Base-by-base conservation (phyloP, 2,113 vertebrate species). In the Solea senegalensis region DNA sequence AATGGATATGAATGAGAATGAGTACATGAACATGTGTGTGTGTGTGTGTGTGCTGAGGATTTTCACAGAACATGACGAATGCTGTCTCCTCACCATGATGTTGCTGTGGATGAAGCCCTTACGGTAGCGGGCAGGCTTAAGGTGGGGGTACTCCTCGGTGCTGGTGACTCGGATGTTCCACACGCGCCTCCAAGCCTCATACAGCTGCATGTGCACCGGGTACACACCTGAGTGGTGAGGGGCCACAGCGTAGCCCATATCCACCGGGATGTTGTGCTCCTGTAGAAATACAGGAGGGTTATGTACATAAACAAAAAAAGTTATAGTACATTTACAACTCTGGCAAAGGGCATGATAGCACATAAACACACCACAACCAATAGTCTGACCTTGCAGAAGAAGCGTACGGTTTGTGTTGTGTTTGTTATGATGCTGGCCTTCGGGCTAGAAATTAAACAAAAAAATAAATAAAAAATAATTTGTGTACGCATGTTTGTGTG, bases 191-290 rank as follows among this genome's bases (percentile, higher is more conserved):
- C 97, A 99, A 9, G 97, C 96, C 80, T 97, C 96, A 21, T 99
- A 99, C 65, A 99, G 96, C 65, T 97, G 97, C 68, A 97, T 93
- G 0, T 99, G 97, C 0, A 98, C 96, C 4, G 97, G 97, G 84
- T 98, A 99, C 65, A 99, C 97, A 0, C 97, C 97, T 0, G 97
- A 98, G 75, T 99, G 97, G 84, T 99, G 97, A 8, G 97, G 97
- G 49, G 97, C 95, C 74, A 98, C 97, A 0, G 97, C 97, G 2
- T 99, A 98, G 60, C 97, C 97, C 94, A 96, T 93, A 86, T 97
- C 94, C 21, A 96, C 97, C 7, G 97, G 96, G 90, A 99, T 97
- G 62, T 94, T 94, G 5, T 97, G 97, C 44, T 98, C 96, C 97
- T 99, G 83, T 16, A 65, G 28, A 55, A n/a, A 56, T 64, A 82